Evolutionary conservation across 1,140 invertebrate species (phyloP).

Genomic region (Theocolax elegans): DNA sequence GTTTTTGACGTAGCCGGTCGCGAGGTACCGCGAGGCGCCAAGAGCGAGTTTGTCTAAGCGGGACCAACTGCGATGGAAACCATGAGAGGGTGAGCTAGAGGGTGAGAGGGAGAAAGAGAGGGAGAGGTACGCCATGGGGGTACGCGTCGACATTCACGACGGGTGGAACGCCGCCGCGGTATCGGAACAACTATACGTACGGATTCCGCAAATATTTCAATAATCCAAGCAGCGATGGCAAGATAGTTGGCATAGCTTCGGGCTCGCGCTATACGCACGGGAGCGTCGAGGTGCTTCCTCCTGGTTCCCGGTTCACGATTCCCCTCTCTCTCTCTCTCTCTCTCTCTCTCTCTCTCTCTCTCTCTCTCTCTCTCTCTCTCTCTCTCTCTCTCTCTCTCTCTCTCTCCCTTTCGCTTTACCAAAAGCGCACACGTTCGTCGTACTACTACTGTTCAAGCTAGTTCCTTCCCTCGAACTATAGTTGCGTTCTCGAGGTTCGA

Average conservation of each 20-base stretch:
- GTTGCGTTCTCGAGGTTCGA: too few relatives aligned
- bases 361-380: conserved; percentile 1
- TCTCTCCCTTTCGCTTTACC: neutral
- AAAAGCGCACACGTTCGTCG: neutral
- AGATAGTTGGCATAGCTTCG: conserved; percentile 55
- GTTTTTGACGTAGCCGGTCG: too few relatives aligned
- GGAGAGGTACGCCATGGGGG: neutral
- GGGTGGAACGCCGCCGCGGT: conserved; percentile 3
- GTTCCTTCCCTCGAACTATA: neutral
- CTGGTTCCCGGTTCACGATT: too few relatives aligned
- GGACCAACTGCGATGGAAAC: too few relatives aligned
- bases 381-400: neutral
- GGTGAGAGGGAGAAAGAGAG: too few relatives aligned
- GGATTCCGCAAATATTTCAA: conserved; percentile 58
- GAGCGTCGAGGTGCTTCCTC: neutral
- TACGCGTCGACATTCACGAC: conserved; percentile 5
- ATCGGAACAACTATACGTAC: conserved; percentile 49
- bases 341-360: neutral
- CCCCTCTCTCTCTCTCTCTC: neutral
- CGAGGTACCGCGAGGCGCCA: too few relatives aligned
- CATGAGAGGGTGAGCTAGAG: neutral
- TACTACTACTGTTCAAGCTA: neutral
- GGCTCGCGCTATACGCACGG: neutral
- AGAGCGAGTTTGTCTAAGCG: too few relatives aligned
- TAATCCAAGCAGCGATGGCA: conserved; percentile 51